Percentiles rank a stretch among this genome's conserved stretches.
Evolutionary conservation across 2,113 vertebrate genomes (phyloP).

Genomic region (Zosterops borbonicus): DNA sequence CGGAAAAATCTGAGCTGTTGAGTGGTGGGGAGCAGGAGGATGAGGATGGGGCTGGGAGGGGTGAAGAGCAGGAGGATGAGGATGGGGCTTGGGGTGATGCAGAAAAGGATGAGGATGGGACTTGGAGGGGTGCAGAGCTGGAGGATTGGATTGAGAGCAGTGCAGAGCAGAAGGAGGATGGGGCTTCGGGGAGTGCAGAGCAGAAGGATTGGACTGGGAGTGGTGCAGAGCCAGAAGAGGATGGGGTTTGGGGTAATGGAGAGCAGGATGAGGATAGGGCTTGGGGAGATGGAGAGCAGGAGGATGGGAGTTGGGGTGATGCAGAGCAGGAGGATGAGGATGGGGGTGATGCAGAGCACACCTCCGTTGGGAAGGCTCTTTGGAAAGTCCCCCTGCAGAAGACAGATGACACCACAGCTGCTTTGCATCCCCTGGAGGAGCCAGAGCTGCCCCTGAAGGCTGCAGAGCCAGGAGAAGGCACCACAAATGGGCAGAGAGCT

Average conservation of each 20-base stretch:
- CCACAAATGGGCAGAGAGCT: background rate
- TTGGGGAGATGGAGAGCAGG: background rate
- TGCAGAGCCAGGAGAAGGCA: background rate
- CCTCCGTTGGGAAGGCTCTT: background rate
- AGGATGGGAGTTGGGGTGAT: background rate
- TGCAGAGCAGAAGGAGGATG: too few relatives aligned
- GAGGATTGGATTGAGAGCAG: too few relatives aligned
- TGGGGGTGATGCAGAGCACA: background rate
- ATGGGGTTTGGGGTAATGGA: too few relatives aligned
- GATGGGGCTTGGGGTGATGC: too few relatives aligned
- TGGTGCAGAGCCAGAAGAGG: too few relatives aligned
- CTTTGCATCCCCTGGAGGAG: background rate
- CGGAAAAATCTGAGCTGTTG: rapidly evolving
- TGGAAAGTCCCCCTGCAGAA: background rate
- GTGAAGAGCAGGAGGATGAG: too few relatives aligned
- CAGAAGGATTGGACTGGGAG: too few relatives aligned
- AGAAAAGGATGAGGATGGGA: too few relatives aligned
- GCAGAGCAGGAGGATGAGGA: too few relatives aligned
- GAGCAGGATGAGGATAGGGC: too few relatives aligned
- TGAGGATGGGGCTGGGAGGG: background rate
- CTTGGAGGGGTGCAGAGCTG: too few relatives aligned
- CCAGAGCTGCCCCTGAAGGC: background rate
- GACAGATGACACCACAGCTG: background rate
- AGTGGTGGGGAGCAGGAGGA: background rate
- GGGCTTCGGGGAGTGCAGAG: too few relatives aligned